Percentiles rank a stretch among this genome's conserved stretches.
Conservation (phyloP, 2,797 vertebrate genomes). For the Brachymystax lenok region DNA sequence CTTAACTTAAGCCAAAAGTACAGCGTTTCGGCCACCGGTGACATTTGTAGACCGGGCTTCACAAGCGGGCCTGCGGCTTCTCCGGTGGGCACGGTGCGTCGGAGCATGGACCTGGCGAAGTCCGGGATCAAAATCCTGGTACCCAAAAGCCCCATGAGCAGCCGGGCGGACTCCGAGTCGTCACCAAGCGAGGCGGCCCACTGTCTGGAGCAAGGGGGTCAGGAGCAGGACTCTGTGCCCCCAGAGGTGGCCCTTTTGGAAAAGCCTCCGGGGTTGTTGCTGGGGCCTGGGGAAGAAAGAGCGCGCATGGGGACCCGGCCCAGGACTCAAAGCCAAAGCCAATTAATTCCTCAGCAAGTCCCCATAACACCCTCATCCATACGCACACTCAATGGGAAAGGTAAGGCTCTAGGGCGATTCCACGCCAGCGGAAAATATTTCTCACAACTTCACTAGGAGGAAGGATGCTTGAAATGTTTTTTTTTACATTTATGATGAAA, state of each 20-base stretch:
- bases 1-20: constrained; percentile 76
- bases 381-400: constrained; percentile 84
- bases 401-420: constrained; percentile 60
- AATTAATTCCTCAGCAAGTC: constrained; percentile 75
- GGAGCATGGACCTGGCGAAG: constrained; percentile 90
- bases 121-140: constrained; percentile 97
- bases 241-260: constrained; percentile 90
- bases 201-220: constrained; percentile 83
- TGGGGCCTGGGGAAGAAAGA: constrained; percentile 89
- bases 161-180: constrained; percentile 81
- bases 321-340: constrained; percentile 78
- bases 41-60: background rate
- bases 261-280: constrained; percentile 81
- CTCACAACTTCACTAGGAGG: too few species aligned
- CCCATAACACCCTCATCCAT: constrained; percentile 83
- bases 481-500: background rate
- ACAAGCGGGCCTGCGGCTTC: constrained; percentile 41
- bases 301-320: constrained; percentile 95
- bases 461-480: too few species aligned
- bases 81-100: constrained; percentile 73
- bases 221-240: constrained; percentile 86
- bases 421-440: background rate
- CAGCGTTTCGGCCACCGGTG: constrained; percentile 59
- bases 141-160: constrained; percentile 94
- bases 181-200: constrained; percentile 88